phyloP scores from a whole-genome alignment of 2,888 invertebrate species.

The Luperina testacea region DNA sequence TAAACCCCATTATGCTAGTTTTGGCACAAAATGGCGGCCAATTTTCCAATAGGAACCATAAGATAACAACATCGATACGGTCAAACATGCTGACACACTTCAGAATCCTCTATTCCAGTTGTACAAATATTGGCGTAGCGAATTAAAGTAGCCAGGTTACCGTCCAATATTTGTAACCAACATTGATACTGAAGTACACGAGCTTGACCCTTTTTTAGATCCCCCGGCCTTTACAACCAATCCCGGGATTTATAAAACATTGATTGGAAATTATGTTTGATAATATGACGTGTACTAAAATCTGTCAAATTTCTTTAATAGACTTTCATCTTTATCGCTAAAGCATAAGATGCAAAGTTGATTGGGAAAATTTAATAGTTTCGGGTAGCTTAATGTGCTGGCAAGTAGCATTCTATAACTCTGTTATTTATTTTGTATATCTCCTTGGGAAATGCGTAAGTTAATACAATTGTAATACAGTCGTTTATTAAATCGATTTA shows the following conservation, averaged over 20 bases:
- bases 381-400: no score
- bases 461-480: no score
- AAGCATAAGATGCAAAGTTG: no score
- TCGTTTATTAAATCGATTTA: no score
- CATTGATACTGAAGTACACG: constrained; percentile 16
- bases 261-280: constrained; percentile 37
- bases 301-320: no score
- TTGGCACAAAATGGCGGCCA: not conserved
- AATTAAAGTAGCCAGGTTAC: constrained; percentile 49
- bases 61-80: constrained; percentile 9
- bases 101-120: constrained; percentile 22
- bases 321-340: no score
- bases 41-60: not conserved
- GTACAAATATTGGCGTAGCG: constrained; percentile 42
- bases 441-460: no score
- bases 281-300: not conserved
- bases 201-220: constrained; percentile 29
- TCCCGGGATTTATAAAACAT: constrained; percentile 26
- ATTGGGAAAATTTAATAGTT: no score
- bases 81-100: constrained; percentile 34
- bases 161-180: constrained; percentile 24
- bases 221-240: not conserved
- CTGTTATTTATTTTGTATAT: no score
- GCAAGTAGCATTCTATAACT: no score
- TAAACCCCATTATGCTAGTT: not conserved